Conservation (phyloP, 1,140 invertebrate genomes). For the Venustaconcha ellipsiformis region DNA sequence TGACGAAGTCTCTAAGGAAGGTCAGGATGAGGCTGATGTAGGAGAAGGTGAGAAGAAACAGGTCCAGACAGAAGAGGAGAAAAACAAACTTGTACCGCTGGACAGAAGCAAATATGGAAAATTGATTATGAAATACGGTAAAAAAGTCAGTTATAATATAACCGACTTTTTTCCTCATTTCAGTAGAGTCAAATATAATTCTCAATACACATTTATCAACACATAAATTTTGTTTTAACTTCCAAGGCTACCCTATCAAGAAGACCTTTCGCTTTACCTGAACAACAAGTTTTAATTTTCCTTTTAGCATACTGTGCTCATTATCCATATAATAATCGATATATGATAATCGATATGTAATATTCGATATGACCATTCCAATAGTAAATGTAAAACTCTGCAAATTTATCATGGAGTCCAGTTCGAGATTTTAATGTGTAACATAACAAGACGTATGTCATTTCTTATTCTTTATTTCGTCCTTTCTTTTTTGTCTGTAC, state of each 20-base stretch:
- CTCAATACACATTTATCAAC: background rate
- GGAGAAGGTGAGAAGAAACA: conserved; percentile 13
- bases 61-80: conserved; percentile 10
- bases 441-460: no score
- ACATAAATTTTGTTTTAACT: background rate
- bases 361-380: no score
- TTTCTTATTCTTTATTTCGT: no score
- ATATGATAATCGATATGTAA: no score
- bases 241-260: background rate
- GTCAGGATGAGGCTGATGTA: conserved; percentile 5
- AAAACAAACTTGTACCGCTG: conserved; percentile 27
- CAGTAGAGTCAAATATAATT: background rate
- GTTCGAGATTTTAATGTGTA: no score
- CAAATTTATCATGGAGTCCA: no score
- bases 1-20: conserved; percentile 7
- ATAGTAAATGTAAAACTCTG: no score
- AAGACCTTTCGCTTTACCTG: background rate
- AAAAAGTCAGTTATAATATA: background rate
- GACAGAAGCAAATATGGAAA: conserved; percentile 52
- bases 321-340: no score
- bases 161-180: no score
- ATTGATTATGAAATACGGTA: conserved; percentile 57
- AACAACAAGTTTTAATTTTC: no score
- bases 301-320: no score
- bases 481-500: no score